phyloP scores from a whole-genome alignment of 2,113 vertebrate genomes.

The Capreolus pygargus region DNA sequence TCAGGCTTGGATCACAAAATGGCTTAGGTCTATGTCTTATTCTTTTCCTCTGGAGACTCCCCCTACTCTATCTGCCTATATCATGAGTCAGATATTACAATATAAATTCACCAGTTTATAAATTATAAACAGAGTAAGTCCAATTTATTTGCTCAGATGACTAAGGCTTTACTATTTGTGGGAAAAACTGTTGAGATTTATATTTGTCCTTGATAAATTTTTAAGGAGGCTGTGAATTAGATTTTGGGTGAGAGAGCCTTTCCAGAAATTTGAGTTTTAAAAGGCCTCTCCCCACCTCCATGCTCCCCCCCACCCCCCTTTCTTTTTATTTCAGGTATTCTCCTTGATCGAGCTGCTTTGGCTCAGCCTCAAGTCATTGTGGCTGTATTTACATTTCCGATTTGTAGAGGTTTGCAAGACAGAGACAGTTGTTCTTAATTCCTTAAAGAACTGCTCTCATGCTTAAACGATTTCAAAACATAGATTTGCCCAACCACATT shows the following conservation, averaged over 20 bases:
- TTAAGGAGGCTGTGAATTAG: background rate
- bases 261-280: background rate
- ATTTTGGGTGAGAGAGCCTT: background rate
- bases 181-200: background rate
- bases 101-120: background rate
- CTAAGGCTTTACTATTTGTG: background rate
- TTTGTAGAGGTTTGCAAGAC: background rate
- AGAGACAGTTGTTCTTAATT: background rate
- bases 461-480: background rate
- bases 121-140: background rate
- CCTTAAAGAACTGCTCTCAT: background rate
- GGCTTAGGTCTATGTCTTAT: background rate
- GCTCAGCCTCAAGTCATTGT: background rate
- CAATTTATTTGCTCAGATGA: background rate
- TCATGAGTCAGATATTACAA: background rate
- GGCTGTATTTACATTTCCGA: background rate
- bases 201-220: background rate
- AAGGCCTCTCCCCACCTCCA: background rate
- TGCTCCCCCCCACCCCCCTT: fast-evolving
- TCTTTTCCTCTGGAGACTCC: background rate
- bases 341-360: too few species aligned
- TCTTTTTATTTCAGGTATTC: background rate
- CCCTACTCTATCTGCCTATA: background rate
- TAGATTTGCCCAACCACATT: background rate
- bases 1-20: background rate